phyloP scores from a whole-genome alignment of 2,797 vertebrate species.

The Sparidentex hasta region DNA sequence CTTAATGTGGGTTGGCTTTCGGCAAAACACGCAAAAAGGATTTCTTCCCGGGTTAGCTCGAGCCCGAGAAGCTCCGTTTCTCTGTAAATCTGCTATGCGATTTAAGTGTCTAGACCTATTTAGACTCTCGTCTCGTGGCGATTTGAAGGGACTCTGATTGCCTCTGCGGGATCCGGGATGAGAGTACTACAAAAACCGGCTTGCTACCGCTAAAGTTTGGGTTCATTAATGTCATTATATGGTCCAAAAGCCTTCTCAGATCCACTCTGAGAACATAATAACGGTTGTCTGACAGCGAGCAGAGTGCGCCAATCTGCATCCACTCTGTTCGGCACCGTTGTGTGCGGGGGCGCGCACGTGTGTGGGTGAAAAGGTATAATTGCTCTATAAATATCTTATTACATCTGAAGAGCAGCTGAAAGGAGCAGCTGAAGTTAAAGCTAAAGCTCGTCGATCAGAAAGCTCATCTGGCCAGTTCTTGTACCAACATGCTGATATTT shows the following conservation, averaged over 20 bases:
- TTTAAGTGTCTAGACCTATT: conserved; percentile 23
- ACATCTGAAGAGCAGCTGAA: conserved; percentile 52
- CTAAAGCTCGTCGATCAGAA: conserved; percentile 52
- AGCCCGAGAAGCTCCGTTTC: conserved; percentile 5
- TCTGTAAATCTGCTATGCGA: conserved; percentile 21
- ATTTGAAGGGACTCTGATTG: conserved; percentile 61
- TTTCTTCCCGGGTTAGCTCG: conserved; percentile 11
- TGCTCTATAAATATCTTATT: conserved; percentile 65
- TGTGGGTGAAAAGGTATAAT: conserved; percentile 42
- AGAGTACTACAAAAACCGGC: conserved; percentile 37
- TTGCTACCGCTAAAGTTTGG: conserved; percentile 22
- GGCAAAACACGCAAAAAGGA: conserved; percentile 8
- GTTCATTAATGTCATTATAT: conserved; percentile 48
- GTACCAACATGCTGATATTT: conserved; percentile 6
- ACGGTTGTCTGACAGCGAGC: conserved; percentile 34
- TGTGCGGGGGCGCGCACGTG: not conserved
- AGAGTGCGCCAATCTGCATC: conserved; percentile 35
- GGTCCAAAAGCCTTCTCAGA: conserved; percentile 21
- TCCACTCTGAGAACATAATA: conserved; percentile 48
- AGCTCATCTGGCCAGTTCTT: conserved; percentile 33
- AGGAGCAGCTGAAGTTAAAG: conserved; percentile 59
- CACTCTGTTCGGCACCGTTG: conserved; percentile 15
- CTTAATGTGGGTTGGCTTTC: conserved; percentile 7
- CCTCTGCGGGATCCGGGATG: conserved; percentile 27
- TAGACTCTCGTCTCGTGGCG: conserved; percentile 16